Conservation (phyloP, 2,888 invertebrate genomes). For the Arrhopalites spinosus region DNA sequence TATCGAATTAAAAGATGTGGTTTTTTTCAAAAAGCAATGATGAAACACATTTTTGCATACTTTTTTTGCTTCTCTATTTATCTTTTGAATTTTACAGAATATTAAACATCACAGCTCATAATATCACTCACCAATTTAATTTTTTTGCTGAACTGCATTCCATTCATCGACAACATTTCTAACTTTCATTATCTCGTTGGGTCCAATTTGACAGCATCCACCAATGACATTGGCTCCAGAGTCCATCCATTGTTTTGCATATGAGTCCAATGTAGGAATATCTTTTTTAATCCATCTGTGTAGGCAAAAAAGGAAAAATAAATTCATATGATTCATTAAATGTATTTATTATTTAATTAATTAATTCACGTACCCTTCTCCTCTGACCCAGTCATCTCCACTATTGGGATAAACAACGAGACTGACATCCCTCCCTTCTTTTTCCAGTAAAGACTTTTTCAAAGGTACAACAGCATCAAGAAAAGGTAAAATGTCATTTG, state of each 20-base stretch:
- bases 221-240: conserved; percentile 85
- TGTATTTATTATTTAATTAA: background rate
- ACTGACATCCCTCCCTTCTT: conserved; percentile 63
- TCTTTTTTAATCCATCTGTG: conserved; percentile 65
- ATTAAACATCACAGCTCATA: too few species aligned
- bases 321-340: too few species aligned
- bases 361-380: conserved; percentile 54
- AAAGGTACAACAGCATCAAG: conserved; percentile 59
- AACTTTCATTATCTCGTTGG: conserved; percentile 77
- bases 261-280: conserved; percentile 72
- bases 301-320: background rate
- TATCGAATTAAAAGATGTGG: too few species aligned
- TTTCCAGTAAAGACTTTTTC: background rate
- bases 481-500: conserved; percentile 68
- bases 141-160: conserved; percentile 11
- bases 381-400: conserved; percentile 78
- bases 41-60: too few species aligned
- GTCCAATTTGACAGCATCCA: conserved; percentile 81
- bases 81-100: too few species aligned
- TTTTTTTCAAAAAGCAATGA: too few species aligned
- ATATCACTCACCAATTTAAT: too few species aligned
- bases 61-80: too few species aligned
- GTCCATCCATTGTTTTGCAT: conserved; percentile 78
- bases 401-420: conserved; percentile 92
- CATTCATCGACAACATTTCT: conserved; percentile 28